phyloP scores from a whole-genome alignment of 2,888 invertebrate genomes.

The Hydriomena furcata region DNA sequence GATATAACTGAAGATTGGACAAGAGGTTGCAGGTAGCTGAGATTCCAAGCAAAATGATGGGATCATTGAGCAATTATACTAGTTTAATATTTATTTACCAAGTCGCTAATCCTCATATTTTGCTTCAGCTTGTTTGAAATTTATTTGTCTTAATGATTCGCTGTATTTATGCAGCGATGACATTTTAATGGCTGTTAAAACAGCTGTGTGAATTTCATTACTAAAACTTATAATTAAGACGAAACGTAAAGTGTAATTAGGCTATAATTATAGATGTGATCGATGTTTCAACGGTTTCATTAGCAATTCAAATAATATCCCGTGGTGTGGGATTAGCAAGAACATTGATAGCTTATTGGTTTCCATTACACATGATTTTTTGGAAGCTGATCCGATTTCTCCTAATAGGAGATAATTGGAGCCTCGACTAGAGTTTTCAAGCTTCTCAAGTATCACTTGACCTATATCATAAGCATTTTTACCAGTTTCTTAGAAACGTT shows the following conservation, averaged over 20 bases:
- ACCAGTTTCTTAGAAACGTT: slow-evolving; percentile 39
- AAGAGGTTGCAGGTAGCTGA: slow-evolving; percentile 58
- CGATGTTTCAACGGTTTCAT: slow-evolving; percentile 26
- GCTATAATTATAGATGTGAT: neutral
- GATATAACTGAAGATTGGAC: slow-evolving; percentile 55
- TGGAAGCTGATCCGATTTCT: slow-evolving; percentile 40
- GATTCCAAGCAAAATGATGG: slow-evolving; percentile 33
- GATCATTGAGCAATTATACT: slow-evolving; percentile 15
- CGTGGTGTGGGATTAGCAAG: slow-evolving; percentile 35
- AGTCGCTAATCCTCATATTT: neutral
- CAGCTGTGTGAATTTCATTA: slow-evolving; percentile 4
- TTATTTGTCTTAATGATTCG: no score
- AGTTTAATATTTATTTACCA: neutral
- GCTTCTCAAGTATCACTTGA: slow-evolving; percentile 35
- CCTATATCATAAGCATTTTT: slow-evolving; percentile 29
- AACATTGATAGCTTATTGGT: slow-evolving; percentile 39
- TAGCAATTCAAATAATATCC: slow-evolving; percentile 33
- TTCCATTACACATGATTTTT: slow-evolving; percentile 41
- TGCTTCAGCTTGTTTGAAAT: no score
- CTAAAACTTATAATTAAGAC: neutral
- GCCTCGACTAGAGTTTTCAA: slow-evolving; percentile 5
- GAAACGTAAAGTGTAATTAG: neutral
- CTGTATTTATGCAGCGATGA: neutral
- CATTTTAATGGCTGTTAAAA: neutral
- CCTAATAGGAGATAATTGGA: slow-evolving; percentile 36